phyloP scores from a whole-genome alignment of 2,797 vertebrate genomes.

The Falco berigora region DNA sequence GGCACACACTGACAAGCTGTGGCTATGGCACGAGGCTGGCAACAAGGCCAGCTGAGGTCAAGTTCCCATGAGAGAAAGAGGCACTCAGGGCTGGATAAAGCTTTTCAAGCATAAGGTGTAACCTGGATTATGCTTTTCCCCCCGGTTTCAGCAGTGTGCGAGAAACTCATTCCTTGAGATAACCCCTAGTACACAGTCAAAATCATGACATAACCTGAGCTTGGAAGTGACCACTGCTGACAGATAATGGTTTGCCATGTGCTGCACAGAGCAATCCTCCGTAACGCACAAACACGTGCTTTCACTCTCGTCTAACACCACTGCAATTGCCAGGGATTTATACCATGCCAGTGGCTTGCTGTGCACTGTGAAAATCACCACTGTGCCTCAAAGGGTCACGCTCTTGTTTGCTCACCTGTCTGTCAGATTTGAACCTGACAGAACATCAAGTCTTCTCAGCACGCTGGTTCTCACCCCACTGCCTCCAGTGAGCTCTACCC shows the following conservation, averaged over 20 bases:
- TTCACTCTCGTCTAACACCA: neutral
- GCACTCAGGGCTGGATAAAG: neutral
- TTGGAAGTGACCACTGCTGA: neutral
- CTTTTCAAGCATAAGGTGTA: neutral
- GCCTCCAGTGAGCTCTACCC: neutral
- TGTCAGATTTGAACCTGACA: neutral
- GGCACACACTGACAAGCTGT: neutral
- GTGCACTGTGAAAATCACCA: neutral
- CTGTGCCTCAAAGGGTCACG: neutral
- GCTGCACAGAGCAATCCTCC: neutral
- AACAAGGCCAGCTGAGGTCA: neutral
- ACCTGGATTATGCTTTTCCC: neutral
- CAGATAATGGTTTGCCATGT: accelerated
- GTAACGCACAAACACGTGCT: accelerated
- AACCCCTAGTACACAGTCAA: neutral
- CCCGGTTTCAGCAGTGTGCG: neutral
- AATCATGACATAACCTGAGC: neutral
- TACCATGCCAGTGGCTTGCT: neutral
- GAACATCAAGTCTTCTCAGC: neutral
- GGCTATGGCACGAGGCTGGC: neutral
- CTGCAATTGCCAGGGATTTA: neutral
- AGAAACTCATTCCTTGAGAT: neutral
- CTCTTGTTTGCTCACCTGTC: neutral
- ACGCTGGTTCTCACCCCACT: accelerated
- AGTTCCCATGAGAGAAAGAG: neutral